Percentiles rank a stretch among this genome's conserved stretches.
These are phyloP conservation scores for Polymixis flavicincta DNA, from an alignment of 2,888 invertebrate genomes.

Conservation along the genomic window DNA sequence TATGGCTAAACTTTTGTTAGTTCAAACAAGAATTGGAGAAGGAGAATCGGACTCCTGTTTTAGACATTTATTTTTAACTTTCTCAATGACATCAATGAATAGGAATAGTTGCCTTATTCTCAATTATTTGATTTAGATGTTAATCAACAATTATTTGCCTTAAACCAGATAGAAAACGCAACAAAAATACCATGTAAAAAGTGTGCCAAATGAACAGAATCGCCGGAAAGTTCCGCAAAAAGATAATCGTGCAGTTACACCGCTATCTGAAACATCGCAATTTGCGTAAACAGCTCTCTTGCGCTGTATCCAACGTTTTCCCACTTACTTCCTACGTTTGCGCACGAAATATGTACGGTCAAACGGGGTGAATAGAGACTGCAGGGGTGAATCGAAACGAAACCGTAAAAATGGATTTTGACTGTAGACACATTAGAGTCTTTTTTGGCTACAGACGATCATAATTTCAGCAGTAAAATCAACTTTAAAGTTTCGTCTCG, in stretches of 20 bases:
- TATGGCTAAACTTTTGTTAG: background rate
- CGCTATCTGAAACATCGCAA: constrained; percentile 58
- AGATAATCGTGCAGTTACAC: constrained; percentile 59
- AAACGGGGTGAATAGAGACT: too few species aligned
- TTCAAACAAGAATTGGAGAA: too few species aligned
- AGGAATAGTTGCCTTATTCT: background rate
- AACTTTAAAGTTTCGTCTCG: too few species aligned
- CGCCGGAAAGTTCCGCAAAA: constrained; percentile 39
- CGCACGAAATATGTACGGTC: constrained; percentile 28
- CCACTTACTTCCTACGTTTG: constrained; percentile 25
- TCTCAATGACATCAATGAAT: background rate
- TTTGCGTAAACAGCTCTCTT: constrained; percentile 60
- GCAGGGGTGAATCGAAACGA: too few species aligned
- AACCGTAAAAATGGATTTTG: too few species aligned
- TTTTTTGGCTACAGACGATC: too few species aligned
- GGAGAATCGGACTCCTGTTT: background rate
- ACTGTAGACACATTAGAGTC: too few species aligned
- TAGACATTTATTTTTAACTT: too few species aligned
- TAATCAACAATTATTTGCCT: constrained; percentile 2
- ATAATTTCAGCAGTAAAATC: too few species aligned
- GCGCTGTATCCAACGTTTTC: constrained; percentile 37
- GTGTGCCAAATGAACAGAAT: constrained; percentile 58
- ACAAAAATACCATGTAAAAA: constrained; percentile 27
- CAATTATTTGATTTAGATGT: background rate
- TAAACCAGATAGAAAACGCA: constrained; percentile 6